phyloP scores from a whole-genome alignment of 2,113 vertebrate genomes.

The Chrysochloris asiatica region DNA sequence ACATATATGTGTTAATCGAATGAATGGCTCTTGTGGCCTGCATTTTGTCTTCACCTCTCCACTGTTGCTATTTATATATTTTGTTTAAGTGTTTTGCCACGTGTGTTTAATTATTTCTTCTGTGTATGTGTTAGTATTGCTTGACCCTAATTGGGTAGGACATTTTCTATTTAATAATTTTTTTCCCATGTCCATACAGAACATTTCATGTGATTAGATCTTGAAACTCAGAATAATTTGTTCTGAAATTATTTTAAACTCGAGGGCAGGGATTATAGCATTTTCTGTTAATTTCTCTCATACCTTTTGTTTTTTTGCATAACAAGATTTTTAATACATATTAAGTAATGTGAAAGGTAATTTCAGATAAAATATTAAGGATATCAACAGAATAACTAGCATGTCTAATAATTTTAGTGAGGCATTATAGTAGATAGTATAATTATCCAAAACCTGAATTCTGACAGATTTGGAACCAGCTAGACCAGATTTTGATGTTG shows the following conservation, averaged over 20 bases:
- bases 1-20: neutral
- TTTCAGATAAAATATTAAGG: slow-evolving; percentile 38
- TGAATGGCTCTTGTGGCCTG: neutral
- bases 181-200: slow-evolving; percentile 33
- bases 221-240: slow-evolving; percentile 53
- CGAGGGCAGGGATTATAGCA: neutral
- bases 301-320: neutral
- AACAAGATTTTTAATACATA: slow-evolving; percentile 1
- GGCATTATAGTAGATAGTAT: neutral
- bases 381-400: neutral
- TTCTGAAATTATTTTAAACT: slow-evolving; percentile 63
- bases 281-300: slow-evolving; percentile 15
- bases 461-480: neutral
- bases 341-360: slow-evolving; percentile 11
- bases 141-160: slow-evolving; percentile 59
- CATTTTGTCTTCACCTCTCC: slow-evolving; percentile 7
- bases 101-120: slow-evolving; percentile 56
- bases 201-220: slow-evolving; percentile 33
- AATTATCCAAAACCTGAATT: neutral
- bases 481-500: neutral
- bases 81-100: neutral
- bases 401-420: neutral
- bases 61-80: neutral
- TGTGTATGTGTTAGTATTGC: neutral
- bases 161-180: slow-evolving; percentile 55